Conservation (phyloP, 2,888 invertebrate genomes). For the Leptopilina syphax region DNA sequence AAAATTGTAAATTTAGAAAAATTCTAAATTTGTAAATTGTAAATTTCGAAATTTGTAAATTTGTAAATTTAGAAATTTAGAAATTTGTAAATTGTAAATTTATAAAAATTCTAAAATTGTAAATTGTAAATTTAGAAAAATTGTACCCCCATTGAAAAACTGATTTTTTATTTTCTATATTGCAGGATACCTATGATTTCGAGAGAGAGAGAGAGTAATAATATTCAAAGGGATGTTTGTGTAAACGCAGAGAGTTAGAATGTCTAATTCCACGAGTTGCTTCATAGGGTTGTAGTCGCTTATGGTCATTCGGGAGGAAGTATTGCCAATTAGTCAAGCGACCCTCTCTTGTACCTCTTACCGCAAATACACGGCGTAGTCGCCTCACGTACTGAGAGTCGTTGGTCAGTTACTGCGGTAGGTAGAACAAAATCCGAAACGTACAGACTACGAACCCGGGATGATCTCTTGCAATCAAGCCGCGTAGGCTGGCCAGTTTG, state of each 20-base stretch:
- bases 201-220: no score
- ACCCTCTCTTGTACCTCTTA: constrained; percentile 46
- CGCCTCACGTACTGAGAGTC: constrained; percentile 61
- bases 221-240: constrained; percentile 19
- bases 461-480: constrained; percentile 72
- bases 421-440: constrained; percentile 62
- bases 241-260: not conserved
- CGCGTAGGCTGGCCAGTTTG: constrained; percentile 75
- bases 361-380: constrained; percentile 53
- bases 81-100: no score
- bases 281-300: constrained; percentile 54
- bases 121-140: no score
- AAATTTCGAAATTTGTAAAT: no score
- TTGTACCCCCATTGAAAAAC: not conserved
- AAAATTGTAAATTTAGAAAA: no score
- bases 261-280: constrained; percentile 27
- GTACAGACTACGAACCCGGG: constrained; percentile 53
- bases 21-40: no score
- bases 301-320: constrained; percentile 65
- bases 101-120: no score
- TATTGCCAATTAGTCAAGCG: constrained; percentile 67
- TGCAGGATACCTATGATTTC: no score
- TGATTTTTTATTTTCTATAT: not conserved
- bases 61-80: no score
- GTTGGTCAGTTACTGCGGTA: constrained; percentile 55